Base-by-base conservation (phyloP, 2,113 vertebrate species). In the Passer montanus region DNA sequence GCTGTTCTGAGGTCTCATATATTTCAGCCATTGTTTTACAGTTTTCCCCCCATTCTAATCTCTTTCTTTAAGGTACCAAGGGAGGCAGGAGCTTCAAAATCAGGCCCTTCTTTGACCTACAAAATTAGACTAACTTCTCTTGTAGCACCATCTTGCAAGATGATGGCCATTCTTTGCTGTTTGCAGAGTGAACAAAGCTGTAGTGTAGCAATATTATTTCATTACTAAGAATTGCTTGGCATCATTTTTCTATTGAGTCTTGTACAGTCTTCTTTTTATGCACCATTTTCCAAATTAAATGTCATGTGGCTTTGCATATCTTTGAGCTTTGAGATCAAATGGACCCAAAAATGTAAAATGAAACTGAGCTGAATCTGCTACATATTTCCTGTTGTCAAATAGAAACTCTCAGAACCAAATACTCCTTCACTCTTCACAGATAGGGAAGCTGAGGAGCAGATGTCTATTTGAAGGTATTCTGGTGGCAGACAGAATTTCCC, bases 291-390 rank as follows among this genome's bases (percentile, higher is more conserved):
- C 50, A 69, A 86, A 83, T 68, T 75, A 64, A 85, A 89, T 52
- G 47, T 85, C 72, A 86, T 77, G 64, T 93, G 92, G 72, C 76
- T 86, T 81, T 92, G 79, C 55, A 72, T 90, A 60, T 78, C 93
- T 88, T 77, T 86, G 68, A 92, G 44, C 64, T 89, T 92, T 70
- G 56, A 95, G 75, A 95, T 95, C 85, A 95, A 86, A 88, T 88
- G 27, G 43, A 85, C 35, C 26, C 35, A 84, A 87, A 96, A 76
- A 82, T 78, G 23, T 81, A 75, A 92, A 94, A 89, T 49, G n/a
- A 91, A 92, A 60, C 66, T 22, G 72, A 84, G 37, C 73, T 89
- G 78, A 82, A 95, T 95, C 87, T 94, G 81, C 58, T 94, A 53
- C 49, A 28, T 94, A 91, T 95, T 97, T 95, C 73, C 85, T 84